phyloP scores from a whole-genome alignment of 2,113 vertebrate genomes.

The Gorsachius goisagi region DNA sequence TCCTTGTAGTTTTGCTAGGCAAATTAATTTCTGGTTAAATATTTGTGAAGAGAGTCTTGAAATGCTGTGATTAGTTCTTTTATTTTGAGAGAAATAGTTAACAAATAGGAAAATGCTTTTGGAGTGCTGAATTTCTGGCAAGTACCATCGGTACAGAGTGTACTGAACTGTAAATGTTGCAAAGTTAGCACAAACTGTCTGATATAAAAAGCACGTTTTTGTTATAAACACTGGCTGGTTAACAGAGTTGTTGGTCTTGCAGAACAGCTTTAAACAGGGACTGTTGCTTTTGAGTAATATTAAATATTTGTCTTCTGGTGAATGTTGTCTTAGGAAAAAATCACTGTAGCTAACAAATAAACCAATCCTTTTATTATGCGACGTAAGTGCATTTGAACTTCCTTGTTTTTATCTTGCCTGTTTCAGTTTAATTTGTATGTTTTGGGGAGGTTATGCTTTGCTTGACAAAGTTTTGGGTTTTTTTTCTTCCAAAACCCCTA shows the following conservation, averaged over 20 bases:
- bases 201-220: slow-evolving; percentile 65
- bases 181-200: slow-evolving; percentile 63
- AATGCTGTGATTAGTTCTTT: neutral
- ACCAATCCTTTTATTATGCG: neutral
- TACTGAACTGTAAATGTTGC: slow-evolving; percentile 66
- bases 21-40: neutral
- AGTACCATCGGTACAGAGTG: slow-evolving; percentile 53
- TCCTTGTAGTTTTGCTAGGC: neutral
- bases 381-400: neutral
- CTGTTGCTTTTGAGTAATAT: slow-evolving; percentile 57
- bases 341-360: slow-evolving; percentile 24
- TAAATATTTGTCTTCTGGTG: slow-evolving; percentile 58
- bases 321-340: slow-evolving; percentile 27
- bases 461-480: neutral
- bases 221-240: slow-evolving; percentile 59
- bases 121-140: slow-evolving; percentile 57
- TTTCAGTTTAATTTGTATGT: neutral
- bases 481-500: neutral
- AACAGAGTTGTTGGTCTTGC: slow-evolving; percentile 29
- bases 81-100: slow-evolving; percentile 52
- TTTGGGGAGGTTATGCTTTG: neutral
- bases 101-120: slow-evolving; percentile 38
- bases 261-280: slow-evolving; percentile 33
- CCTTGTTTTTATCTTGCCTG: neutral
- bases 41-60: neutral